These are phyloP conservation scores for Chrysoperla carnea DNA, from an alignment of 1,140 invertebrate species.

Conservation along the genomic window DNA sequence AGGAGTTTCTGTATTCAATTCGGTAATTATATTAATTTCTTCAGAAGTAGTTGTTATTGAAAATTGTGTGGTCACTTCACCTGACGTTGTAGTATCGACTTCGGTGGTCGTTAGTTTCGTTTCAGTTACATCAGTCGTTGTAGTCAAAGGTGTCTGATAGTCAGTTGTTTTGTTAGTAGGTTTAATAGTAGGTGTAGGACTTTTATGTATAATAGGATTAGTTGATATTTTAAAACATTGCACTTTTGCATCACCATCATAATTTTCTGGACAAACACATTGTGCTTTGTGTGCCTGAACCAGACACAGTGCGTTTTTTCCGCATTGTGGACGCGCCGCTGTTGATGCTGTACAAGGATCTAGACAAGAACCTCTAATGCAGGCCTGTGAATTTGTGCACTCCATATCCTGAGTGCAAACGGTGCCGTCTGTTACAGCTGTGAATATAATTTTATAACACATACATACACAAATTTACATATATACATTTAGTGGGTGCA, in stretches of 20 bases:
- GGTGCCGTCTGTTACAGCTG: conserved; percentile 22
- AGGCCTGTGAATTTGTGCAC: conserved; percentile 43
- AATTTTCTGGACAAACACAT: conserved; percentile 25
- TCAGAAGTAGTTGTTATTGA: neutral
- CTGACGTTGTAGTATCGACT: conserved; percentile 3
- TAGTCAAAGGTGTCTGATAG: too few relatives aligned
- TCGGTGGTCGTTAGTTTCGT: neutral
- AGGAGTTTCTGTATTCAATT: too few relatives aligned
- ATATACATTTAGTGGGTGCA: conserved; percentile 7
- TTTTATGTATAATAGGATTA: neutral
- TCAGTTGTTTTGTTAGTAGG: too few relatives aligned
- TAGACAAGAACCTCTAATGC: conserved; percentile 40
- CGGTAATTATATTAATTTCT: neutral
- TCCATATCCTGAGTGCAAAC: conserved; percentile 40
- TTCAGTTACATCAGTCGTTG: neutral
- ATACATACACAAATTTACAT: conserved; percentile 16
- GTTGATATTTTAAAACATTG: conserved; percentile 11
- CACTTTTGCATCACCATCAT: conserved; percentile 18
- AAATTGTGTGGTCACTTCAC: conserved; percentile 1
- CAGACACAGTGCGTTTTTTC: conserved; percentile 33
- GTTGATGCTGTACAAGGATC: conserved; percentile 39
- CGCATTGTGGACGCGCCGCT: conserved; percentile 27
- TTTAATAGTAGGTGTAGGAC: conserved; percentile 5
- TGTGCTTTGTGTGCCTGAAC: conserved; percentile 32
- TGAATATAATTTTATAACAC: conserved; percentile 28